Percentiles rank a stretch among this genome's conserved stretches.
Evolutionary conservation across 1,140 invertebrate species (phyloP).

Genomic region (Polypedilum vanderplanki): DNA sequence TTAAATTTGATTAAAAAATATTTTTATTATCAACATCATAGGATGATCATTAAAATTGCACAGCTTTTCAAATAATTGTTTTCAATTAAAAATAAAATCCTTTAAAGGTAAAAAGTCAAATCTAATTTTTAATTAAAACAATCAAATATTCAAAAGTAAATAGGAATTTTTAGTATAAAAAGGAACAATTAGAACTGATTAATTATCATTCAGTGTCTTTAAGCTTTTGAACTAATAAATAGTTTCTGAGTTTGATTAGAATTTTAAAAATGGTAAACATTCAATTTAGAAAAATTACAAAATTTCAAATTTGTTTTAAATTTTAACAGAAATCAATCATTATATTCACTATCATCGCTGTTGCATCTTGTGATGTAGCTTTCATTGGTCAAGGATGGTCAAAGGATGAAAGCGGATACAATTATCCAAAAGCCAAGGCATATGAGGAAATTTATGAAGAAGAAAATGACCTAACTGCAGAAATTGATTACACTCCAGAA

Average conservation of each 20-base stretch:
- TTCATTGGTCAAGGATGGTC: neutral
- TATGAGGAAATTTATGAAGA: too few relatives aligned
- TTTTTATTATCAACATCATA: too few relatives aligned
- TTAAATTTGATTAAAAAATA: too few relatives aligned
- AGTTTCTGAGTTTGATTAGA: too few relatives aligned
- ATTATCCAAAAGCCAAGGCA: neutral
- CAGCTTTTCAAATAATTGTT: too few relatives aligned
- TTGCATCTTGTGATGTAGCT: neutral
- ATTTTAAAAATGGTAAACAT: neutral
- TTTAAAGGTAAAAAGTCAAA: too few relatives aligned
- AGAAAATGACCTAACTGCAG: too few relatives aligned
- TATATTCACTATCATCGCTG: neutral
- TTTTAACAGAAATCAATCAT: neutral
- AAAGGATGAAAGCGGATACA: neutral
- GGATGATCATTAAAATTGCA: too few relatives aligned
- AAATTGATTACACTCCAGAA: too few relatives aligned
- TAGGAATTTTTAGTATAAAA: neutral
- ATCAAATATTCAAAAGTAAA: too few relatives aligned
- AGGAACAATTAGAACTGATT: neutral
- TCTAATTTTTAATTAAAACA: too few relatives aligned
- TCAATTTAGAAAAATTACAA: neutral
- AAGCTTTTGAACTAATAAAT: neutral
- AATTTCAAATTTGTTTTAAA: neutral
- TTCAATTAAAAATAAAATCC: too few relatives aligned
- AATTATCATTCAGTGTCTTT: conserved; percentile 13